Evolutionary conservation across 2,113 vertebrate species (phyloP).

Genomic region (Entosphenus tridentatus): DNA sequence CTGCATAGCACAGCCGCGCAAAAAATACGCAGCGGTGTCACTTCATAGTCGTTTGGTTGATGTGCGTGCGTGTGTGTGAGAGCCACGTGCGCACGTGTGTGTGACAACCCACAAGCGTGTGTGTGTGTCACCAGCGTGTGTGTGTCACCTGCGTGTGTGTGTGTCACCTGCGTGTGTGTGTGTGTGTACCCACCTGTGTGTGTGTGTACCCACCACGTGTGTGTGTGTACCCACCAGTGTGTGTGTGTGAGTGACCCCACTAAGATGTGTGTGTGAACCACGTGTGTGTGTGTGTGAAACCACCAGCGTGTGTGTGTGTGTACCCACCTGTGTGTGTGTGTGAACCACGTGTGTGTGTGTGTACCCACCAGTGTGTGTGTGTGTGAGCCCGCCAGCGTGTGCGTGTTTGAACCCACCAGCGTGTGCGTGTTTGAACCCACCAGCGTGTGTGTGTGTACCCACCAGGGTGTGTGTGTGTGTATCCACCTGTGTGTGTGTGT

Average conservation of each 20-base stretch:
- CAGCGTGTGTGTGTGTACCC: background rate
- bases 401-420: background rate
- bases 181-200: background rate
- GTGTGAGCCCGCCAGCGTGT: background rate
- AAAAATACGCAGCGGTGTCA: too few species aligned
- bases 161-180: background rate
- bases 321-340: background rate
- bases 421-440: background rate
- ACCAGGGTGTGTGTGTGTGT: background rate
- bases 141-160: background rate
- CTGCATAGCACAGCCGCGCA: too few species aligned
- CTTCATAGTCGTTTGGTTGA: background rate
- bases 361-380: background rate
- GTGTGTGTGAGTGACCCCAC: background rate
- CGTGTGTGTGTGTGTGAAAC: background rate
- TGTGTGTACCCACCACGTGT: background rate
- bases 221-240: background rate
- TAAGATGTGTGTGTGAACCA: background rate
- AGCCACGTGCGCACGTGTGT: background rate
- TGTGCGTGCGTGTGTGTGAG: background rate
- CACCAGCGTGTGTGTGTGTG: background rate
- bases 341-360: slow-evolving; percentile 3
- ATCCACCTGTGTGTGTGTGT: background rate
- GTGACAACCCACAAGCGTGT: background rate
- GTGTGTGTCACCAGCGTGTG: background rate